Conservation (phyloP, 2,113 vertebrate species). For the Polypterus senegalus region DNA sequence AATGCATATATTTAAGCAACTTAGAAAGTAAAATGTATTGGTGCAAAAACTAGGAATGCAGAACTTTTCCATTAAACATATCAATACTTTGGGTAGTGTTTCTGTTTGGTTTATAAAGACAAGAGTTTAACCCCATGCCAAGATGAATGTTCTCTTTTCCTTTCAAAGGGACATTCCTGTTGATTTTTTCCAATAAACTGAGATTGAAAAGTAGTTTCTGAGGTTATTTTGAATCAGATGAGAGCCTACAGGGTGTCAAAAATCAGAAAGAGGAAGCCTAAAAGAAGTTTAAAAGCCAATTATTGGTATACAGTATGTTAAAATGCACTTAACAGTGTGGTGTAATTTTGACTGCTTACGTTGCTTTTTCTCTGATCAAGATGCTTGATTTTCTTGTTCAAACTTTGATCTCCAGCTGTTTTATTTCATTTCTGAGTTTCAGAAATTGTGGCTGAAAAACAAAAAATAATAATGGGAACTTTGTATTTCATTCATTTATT, state of each 20-base stretch:
- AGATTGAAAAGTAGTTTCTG: background rate
- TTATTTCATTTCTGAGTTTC: slow-evolving; percentile 23
- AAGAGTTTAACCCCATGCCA: too few species aligned
- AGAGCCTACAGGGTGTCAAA: slow-evolving; percentile 23
- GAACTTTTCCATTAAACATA: too few species aligned
- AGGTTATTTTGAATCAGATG: slow-evolving; percentile 23
- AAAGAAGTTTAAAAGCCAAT: slow-evolving; percentile 30
- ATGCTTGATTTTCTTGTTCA: slow-evolving; percentile 32
- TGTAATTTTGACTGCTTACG: slow-evolving; percentile 29
- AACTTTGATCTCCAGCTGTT: slow-evolving; percentile 26
- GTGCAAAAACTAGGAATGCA: too few species aligned
- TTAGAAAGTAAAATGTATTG: too few species aligned
- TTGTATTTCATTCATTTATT: too few species aligned
- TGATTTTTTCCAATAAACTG: background rate
- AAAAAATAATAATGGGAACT: too few species aligned
- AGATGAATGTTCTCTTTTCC: background rate
- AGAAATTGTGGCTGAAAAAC: too few species aligned
- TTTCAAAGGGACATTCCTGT: background rate
- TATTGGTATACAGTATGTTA: slow-evolving; percentile 34
- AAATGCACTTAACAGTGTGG: slow-evolving; percentile 44
- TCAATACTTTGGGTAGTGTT: too few species aligned
- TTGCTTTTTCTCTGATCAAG: slow-evolving; percentile 27
- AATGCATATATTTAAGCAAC: too few species aligned
- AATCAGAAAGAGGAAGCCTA: slow-evolving; percentile 19
- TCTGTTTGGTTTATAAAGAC: too few species aligned